These are phyloP conservation scores for Iguana delicatissima DNA, from an alignment of 2,797 vertebrate species.

Conservation along the genomic window DNA sequence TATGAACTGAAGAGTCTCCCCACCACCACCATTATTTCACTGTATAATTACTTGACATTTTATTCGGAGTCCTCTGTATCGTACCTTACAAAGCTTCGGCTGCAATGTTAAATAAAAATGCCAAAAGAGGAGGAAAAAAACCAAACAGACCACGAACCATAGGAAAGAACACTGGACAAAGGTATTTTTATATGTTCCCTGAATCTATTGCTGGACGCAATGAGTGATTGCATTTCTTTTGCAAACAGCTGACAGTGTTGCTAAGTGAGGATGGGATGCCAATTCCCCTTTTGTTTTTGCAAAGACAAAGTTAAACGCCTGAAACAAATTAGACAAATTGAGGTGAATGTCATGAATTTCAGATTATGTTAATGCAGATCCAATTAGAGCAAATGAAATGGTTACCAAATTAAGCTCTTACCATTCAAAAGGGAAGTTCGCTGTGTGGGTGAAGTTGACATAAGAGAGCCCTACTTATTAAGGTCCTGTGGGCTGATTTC, in stretches of 20 bases:
- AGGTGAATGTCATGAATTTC: slow-evolving; percentile 32
- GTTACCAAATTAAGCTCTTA: slow-evolving; percentile 30
- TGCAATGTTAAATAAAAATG: neutral
- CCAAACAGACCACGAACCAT: neutral
- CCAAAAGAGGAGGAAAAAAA: neutral
- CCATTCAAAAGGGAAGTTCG: slow-evolving; percentile 21
- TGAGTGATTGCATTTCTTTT: neutral
- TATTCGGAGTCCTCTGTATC: neutral
- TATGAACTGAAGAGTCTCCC: neutral
- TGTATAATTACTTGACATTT: neutral
- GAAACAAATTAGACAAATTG: slow-evolving; percentile 31
- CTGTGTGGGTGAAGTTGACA: slow-evolving; percentile 4
- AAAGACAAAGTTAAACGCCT: neutral
- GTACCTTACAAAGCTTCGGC: neutral
- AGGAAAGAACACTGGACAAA: too few species aligned
- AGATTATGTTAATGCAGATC: slow-evolving; percentile 38
- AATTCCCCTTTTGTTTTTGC: slow-evolving; percentile 16
- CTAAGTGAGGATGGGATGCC: neutral
- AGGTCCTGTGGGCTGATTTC: neutral
- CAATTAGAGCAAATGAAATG: slow-evolving; percentile 43
- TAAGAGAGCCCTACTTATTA: neutral
- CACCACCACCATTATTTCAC: neutral
- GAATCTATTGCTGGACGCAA: neutral
- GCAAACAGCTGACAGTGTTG: neutral
- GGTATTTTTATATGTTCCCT: neutral